Percentiles rank a stretch among this genome's conserved stretches.
Evolutionary conservation across 2,797 vertebrate species (phyloP).

Genomic region (Lithobates sylvaticus): DNA sequence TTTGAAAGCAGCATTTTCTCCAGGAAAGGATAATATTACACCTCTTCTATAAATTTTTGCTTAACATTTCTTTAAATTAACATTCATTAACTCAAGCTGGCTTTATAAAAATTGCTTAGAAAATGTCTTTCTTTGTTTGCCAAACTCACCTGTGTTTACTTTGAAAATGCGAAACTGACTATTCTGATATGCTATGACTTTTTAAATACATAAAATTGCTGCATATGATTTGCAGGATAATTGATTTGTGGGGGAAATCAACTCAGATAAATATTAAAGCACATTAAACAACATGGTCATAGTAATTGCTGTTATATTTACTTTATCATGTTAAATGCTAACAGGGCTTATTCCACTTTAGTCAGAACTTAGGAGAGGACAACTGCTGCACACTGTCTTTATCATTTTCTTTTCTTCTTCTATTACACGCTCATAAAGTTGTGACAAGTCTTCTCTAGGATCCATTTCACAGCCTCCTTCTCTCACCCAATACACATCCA

Average conservation of each 20-base stretch:
- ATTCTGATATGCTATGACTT: neutral
- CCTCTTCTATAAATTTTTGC: neutral
- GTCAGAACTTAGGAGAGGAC: neutral
- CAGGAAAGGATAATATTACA: neutral
- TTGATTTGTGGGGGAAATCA: neutral
- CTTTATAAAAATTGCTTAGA: neutral
- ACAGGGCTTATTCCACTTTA: neutral
- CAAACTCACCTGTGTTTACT: neutral
- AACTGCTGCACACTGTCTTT: conserved; percentile 47
- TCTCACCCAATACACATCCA: conserved; percentile 84
- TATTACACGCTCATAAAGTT: conserved; percentile 78
- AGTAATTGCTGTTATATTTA: neutral
- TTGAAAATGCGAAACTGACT: neutral
- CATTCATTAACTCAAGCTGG: neutral
- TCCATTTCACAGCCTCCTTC: conserved; percentile 81
- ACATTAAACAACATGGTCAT: neutral
- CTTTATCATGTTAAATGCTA: neutral
- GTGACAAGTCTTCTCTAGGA: conserved; percentile 77
- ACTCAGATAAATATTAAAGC: neutral
- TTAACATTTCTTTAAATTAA: neutral
- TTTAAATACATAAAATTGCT: neutral
- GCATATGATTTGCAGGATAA: neutral
- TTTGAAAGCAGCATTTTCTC: neutral
- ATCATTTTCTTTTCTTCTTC: conserved; percentile 62
- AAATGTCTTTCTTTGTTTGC: neutral